These are phyloP conservation scores for Epinotia demarniana DNA, from an alignment of 2,888 invertebrate species.

Conservation along the genomic window DNA sequence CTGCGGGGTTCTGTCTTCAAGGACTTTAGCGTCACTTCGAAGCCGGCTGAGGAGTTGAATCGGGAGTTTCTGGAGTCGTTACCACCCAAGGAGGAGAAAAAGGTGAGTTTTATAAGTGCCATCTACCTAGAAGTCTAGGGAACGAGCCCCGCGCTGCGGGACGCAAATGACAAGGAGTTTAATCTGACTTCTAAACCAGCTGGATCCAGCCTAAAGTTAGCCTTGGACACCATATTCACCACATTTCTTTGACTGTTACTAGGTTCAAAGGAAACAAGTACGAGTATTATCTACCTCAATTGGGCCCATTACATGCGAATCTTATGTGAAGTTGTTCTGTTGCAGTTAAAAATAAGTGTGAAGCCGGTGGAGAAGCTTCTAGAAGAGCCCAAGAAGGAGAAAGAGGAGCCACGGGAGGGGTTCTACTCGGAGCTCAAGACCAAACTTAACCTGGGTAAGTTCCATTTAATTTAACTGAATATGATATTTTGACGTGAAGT, in stretches of 20 bases:
- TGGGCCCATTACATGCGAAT: background rate
- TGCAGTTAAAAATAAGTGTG: conserved; percentile 61
- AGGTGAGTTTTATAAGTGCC: background rate
- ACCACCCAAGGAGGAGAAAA: conserved; percentile 1
- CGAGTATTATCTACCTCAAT: too few relatives aligned
- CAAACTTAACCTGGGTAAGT: conserved; percentile 63
- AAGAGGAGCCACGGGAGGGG: conserved; percentile 48
- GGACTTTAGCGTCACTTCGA: too few relatives aligned
- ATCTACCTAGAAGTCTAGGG: too few relatives aligned
- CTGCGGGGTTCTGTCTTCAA: too few relatives aligned
- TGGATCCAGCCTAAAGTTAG: background rate
- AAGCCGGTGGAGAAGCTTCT: conserved; percentile 71
- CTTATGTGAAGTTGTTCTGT: background rate
- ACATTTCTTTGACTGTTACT: too few relatives aligned
- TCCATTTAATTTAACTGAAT: background rate
- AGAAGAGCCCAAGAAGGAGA: conserved; percentile 47
- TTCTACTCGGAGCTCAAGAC: conserved; percentile 43
- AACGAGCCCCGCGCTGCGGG: background rate
- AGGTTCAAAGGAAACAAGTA: too few relatives aligned
- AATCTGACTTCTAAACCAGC: background rate
- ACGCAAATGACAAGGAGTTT: background rate
- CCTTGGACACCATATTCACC: too few relatives aligned
- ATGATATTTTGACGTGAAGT: too few relatives aligned
- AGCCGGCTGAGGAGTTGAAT: background rate
- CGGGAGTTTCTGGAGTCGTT: conserved; percentile 3